phyloP scores from a whole-genome alignment of 1,140 invertebrate genomes.

The Pseudobourletiella spinata region DNA sequence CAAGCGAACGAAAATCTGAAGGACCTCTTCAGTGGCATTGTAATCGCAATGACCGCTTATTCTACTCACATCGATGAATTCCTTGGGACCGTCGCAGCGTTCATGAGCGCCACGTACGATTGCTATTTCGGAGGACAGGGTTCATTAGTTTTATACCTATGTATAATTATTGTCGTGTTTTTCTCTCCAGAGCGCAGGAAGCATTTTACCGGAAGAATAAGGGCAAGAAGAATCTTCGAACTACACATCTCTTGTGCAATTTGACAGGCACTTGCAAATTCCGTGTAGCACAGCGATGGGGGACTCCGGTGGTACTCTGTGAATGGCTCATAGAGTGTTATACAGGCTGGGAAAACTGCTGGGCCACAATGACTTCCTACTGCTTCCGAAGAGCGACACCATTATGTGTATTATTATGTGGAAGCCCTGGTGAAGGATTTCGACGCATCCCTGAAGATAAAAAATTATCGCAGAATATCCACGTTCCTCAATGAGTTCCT shows the following conservation, averaged over 20 bases:
- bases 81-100: not conserved
- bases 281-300: not conserved
- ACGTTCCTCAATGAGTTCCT: too few relatives aligned
- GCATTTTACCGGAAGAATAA: not conserved
- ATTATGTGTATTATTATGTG: too few relatives aligned
- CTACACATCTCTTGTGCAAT: not conserved
- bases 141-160: not conserved
- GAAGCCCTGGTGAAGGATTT: too few relatives aligned
- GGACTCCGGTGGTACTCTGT: not conserved
- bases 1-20: not conserved
- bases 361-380: not conserved
- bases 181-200: constrained; percentile 3
- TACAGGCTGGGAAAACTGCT: not conserved
- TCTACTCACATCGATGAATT: not conserved
- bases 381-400: not conserved
- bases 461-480: too few relatives aligned
- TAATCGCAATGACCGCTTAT: not conserved
- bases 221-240: not conserved
- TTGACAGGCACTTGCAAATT: not conserved
- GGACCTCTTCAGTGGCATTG: not conserved
- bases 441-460: too few relatives aligned
- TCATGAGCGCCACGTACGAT: not conserved
- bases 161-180: not conserved
- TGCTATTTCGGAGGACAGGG: too few relatives aligned
- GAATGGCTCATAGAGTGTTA: not conserved